A percentile compares a stretch with the other conserved stretches of the same genome.
Conservation (phyloP, 2,888 invertebrate species). For the Magallana nippona region DNA sequence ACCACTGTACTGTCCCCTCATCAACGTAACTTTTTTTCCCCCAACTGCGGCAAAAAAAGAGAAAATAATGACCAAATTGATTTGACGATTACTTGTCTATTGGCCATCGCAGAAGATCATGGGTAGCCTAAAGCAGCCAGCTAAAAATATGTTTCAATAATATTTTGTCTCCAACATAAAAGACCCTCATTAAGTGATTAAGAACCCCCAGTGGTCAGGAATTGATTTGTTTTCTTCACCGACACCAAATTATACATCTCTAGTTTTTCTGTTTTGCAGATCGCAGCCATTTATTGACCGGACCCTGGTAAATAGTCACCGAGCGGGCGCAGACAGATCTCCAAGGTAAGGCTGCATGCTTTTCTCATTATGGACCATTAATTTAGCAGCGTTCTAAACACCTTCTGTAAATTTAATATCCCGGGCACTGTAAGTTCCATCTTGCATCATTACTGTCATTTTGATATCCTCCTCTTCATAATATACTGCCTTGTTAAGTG, state of each 20-base stretch:
- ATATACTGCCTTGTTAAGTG: too few relatives aligned
- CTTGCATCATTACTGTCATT: too few relatives aligned
- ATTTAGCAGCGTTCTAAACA: too few relatives aligned
- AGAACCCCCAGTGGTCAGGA: neutral
- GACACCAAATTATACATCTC: conserved; percentile 11
- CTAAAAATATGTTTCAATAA: conserved; percentile 4
- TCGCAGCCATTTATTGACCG: neutral
- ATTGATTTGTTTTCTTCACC: conserved; percentile 32
- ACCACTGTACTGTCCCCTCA: too few relatives aligned
- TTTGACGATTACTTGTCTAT: conserved; percentile 1
- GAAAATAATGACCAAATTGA: neutral
- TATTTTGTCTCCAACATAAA: conserved; percentile 16
- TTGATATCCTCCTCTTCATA: too few relatives aligned
- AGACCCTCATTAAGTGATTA: conserved; percentile 29
- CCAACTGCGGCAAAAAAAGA: neutral
- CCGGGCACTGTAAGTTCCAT: too few relatives aligned
- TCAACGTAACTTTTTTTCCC: neutral
- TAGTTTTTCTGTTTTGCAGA: conserved; percentile 13
- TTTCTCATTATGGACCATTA: neutral
- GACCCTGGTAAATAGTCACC: neutral
- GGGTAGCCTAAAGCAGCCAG: neutral
- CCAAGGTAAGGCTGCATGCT: neutral
- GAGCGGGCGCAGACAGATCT: too few relatives aligned
- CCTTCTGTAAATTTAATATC: too few relatives aligned
- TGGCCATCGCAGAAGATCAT: conserved; percentile 19